Conservation (phyloP, 2,797 vertebrate genomes). For the Darevskia nairensis region DNA sequence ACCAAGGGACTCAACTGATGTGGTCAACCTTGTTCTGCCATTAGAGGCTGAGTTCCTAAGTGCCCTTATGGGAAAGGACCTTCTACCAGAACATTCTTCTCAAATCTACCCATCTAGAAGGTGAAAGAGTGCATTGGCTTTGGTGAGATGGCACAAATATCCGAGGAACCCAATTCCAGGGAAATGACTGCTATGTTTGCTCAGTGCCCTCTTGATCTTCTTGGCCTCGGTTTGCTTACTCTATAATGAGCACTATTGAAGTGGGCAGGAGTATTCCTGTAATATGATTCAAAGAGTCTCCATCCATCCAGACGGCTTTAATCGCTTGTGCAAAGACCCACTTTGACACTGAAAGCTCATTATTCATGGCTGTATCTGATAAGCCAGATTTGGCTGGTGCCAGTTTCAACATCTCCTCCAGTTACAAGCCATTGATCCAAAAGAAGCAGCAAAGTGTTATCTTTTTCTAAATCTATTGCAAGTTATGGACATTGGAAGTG, state of each 20-base stretch:
- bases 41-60: not conserved
- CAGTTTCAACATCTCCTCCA: conserved; percentile 60
- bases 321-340: conserved; percentile 46
- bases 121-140: not conserved
- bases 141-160: conserved; percentile 1
- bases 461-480: conserved; percentile 45
- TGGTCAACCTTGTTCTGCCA: not conserved
- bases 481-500: conserved; percentile 62
- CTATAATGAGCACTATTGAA: conserved; percentile 17
- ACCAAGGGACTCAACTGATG: not conserved
- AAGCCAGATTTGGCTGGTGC: conserved; percentile 56
- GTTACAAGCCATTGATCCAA: conserved; percentile 50
- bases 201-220: conserved; percentile 27
- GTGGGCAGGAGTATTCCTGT: conserved; percentile 5
- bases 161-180: conserved; percentile 13
- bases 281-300: conserved; percentile 45
- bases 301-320: conserved; percentile 27
- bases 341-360: not conserved
- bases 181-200: conserved; percentile 19
- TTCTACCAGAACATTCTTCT: conserved; percentile 8
- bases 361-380: conserved; percentile 51
- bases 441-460: conserved; percentile 47
- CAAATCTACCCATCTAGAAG: not conserved
- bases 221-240: conserved; percentile 30
- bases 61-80: not conserved